Evolutionary conservation across 2,888 invertebrate genomes (phyloP).

Genomic region (Dendrolimus pini): DNA sequence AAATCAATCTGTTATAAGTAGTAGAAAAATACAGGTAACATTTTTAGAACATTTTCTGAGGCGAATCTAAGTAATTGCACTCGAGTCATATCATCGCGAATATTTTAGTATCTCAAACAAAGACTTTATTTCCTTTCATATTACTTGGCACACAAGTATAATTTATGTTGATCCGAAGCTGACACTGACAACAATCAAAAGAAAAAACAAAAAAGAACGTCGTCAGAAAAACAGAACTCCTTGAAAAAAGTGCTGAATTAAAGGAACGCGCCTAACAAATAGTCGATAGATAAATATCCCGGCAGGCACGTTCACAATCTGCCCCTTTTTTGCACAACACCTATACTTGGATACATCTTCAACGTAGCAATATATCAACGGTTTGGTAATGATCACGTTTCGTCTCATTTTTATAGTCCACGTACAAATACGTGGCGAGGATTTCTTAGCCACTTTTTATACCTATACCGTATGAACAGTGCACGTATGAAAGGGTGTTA

Average conservation of each 20-base stretch:
- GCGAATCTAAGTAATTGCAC: too few relatives aligned
- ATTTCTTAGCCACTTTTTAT: background rate
- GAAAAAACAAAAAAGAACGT: conserved; percentile 13
- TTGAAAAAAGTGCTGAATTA: background rate
- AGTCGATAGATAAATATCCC: background rate
- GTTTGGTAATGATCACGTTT: conserved; percentile 14
- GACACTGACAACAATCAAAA: background rate
- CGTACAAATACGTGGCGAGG: conserved; percentile 6
- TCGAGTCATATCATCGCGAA: too few relatives aligned
- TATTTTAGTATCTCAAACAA: too few relatives aligned
- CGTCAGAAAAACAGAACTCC: background rate
- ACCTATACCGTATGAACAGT: background rate
- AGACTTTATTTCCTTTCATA: too few relatives aligned
- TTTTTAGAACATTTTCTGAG: too few relatives aligned
- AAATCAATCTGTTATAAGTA: too few relatives aligned
- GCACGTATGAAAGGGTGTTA: too few relatives aligned
- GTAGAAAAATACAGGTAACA: too few relatives aligned
- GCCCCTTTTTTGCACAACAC: conserved; percentile 18
- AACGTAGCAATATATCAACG: background rate
- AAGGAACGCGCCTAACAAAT: background rate
- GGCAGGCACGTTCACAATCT: conserved; percentile 3
- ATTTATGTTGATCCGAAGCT: too few relatives aligned
- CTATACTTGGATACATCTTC: background rate
- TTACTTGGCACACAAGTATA: too few relatives aligned
- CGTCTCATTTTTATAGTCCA: conserved; percentile 21